These are phyloP conservation scores for Drosophila pectinifera DNA, from an alignment of 1,140 invertebrate species.

Conservation along the genomic window DNA sequence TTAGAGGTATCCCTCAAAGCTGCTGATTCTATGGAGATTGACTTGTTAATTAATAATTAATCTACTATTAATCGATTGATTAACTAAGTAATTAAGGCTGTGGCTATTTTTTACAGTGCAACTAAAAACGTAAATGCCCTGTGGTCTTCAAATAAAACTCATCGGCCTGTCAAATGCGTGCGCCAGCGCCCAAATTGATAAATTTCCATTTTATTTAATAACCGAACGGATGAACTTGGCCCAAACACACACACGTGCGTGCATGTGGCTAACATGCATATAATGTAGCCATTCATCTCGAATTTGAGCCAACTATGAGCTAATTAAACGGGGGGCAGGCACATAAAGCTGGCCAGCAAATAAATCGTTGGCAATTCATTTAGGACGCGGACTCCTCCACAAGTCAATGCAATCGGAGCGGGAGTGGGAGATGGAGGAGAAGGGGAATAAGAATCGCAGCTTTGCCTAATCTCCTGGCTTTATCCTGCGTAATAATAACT, in stretches of 20 bases:
- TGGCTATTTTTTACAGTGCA: constrained; percentile 5
- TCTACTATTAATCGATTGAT: too few relatives aligned
- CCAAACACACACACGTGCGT: neutral
- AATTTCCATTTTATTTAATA: constrained; percentile 40
- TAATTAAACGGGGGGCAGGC: constrained; percentile 30
- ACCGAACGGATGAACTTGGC: constrained; percentile 11
- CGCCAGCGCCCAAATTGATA: constrained; percentile 17
- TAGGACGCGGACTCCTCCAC: neutral
- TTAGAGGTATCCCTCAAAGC: too few relatives aligned
- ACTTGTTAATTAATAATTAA: too few relatives aligned
- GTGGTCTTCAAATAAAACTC: constrained; percentile 17
- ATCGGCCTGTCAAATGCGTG: constrained; percentile 8
- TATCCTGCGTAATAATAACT: constrained; percentile 76
- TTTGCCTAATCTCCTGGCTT: constrained; percentile 71
- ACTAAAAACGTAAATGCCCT: constrained; percentile 1
- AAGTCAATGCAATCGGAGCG: constrained; percentile 43
- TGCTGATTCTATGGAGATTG: too few relatives aligned
- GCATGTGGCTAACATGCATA: constrained; percentile 22
- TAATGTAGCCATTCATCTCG: constrained; percentile 29
- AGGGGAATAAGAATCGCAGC: constrained; percentile 48
- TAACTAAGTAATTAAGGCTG: neutral
- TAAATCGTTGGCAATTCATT: constrained; percentile 51
- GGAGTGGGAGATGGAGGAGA: too few relatives aligned
- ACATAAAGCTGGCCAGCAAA: constrained; percentile 36
- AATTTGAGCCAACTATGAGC: constrained; percentile 33